These are phyloP conservation scores for Pyrrhura leucotis DNA, from an alignment of 2,797 vertebrate genomes.

Conservation along the genomic window DNA sequence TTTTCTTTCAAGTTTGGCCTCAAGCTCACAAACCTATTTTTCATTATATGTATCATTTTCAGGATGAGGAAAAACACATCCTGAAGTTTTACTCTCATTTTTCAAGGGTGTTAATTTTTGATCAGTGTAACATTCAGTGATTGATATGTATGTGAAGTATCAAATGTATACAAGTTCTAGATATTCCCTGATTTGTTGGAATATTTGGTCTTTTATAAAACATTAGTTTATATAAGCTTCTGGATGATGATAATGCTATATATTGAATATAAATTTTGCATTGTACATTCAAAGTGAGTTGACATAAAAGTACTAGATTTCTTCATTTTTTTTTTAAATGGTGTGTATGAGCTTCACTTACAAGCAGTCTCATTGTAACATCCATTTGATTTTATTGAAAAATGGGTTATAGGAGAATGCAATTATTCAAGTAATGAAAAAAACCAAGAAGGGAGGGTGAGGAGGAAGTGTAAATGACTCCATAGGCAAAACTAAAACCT, in stretches of 20 bases:
- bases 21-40: slow-evolving; percentile 49
- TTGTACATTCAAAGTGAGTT: not conserved
- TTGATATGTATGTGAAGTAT: slow-evolving; percentile 12
- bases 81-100: slow-evolving; percentile 29
- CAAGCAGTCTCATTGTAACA: not conserved
- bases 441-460: accelerated
- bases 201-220: not conserved
- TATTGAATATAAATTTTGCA: not conserved
- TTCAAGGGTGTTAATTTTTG: not conserved
- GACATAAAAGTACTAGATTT: not conserved
- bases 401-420: not conserved
- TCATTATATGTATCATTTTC: not conserved
- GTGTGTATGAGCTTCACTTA: not conserved
- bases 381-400: not conserved
- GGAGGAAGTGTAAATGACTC: not conserved
- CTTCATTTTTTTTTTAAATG: not conserved
- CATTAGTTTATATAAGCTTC: not conserved
- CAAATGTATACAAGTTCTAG: not conserved
- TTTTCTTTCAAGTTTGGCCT: slow-evolving; percentile 22
- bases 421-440: not conserved
- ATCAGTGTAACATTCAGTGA: slow-evolving; percentile 27
- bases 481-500: not conserved
- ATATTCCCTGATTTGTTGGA: not conserved
- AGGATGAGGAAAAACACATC: slow-evolving; percentile 24
- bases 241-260: not conserved